Evolutionary conservation across 2,113 vertebrate genomes (phyloP).

Genomic region (Meriones unguiculatus): DNA sequence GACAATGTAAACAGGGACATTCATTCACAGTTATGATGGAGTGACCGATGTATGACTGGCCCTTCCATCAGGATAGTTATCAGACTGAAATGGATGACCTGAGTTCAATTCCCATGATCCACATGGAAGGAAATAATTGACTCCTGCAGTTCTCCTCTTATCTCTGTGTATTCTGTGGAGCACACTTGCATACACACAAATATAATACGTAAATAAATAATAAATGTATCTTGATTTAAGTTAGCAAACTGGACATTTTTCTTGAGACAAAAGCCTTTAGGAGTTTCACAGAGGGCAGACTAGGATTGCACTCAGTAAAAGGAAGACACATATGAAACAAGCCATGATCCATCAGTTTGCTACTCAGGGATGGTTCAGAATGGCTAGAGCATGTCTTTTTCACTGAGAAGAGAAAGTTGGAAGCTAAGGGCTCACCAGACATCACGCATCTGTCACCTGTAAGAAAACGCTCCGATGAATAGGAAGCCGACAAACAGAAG

Average conservation of each 20-base stretch:
- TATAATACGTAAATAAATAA: background rate
- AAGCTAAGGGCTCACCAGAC: background rate
- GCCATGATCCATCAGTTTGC: background rate
- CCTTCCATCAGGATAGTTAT: background rate
- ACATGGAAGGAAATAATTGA: background rate
- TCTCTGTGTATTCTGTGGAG: background rate
- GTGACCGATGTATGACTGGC: too few relatives aligned
- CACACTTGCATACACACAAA: too few relatives aligned
- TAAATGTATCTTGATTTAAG: background rate
- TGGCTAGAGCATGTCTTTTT: background rate
- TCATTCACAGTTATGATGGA: background rate
- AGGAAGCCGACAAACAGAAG: background rate
- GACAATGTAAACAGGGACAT: background rate
- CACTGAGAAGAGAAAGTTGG: background rate
- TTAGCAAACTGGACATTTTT: background rate
- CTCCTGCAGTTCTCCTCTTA: background rate
- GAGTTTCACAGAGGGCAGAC: background rate
- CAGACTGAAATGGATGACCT: background rate
- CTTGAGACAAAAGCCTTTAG: background rate
- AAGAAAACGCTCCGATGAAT: background rate
- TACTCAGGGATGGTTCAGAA: background rate
- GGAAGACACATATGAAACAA: background rate
- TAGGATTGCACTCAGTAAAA: background rate
- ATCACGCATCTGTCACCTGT: background rate
- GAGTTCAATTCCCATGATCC: background rate